phyloP scores from a whole-genome alignment of 2,797 vertebrate genomes.

The Mycteria americana region DNA sequence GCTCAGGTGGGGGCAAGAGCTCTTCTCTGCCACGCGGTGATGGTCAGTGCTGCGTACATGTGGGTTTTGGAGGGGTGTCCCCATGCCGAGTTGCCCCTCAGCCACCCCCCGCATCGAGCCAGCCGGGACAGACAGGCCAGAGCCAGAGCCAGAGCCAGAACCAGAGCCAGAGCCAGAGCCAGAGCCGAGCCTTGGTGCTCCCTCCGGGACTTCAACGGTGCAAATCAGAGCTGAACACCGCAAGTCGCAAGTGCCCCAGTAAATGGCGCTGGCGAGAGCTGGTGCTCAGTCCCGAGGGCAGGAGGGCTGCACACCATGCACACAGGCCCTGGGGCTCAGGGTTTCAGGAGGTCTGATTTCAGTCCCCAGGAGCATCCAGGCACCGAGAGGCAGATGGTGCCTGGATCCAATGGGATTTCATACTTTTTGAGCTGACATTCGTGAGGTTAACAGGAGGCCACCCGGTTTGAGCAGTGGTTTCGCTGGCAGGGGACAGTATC shows the following conservation, averaged over 20 bases:
- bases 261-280: background rate
- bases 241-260: background rate
- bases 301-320: background rate
- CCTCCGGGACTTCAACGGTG: fast-evolving
- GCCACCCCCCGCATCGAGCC: background rate
- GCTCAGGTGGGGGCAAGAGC: background rate
- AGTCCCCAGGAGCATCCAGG: background rate
- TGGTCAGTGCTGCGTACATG: fast-evolving
- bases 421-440: background rate
- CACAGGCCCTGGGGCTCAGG: background rate
- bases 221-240: background rate
- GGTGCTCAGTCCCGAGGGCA: background rate
- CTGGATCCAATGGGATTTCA: background rate
- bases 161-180: background rate
- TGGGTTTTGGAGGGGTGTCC: background rate
- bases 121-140: fast-evolving
- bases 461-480: background rate
- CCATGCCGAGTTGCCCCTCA: fast-evolving
- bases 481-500: background rate
- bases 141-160: background rate
- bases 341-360: background rate
- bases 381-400: fast-evolving
- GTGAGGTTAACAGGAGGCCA: background rate
- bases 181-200: background rate
- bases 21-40: fast-evolving